Conservation (phyloP, 2,888 invertebrate species). For the Taenaris catops region DNA sequence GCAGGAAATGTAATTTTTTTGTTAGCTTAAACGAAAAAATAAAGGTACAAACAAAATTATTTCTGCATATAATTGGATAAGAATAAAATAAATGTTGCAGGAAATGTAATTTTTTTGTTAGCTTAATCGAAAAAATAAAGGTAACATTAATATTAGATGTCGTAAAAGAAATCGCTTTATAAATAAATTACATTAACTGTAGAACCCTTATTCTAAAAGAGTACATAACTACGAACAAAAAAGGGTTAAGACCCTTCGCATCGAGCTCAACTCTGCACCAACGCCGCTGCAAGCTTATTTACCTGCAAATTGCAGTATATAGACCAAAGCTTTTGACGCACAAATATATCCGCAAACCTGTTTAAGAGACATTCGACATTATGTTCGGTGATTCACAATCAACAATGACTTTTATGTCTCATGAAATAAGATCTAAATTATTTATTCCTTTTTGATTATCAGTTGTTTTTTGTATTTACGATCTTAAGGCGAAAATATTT, state of each 20-base stretch:
- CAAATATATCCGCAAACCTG: conserved; percentile 28
- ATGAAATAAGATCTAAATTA: conserved; percentile 9
- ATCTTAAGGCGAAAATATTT: conserved; percentile 2
- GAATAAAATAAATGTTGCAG: no score
- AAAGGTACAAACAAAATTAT: no score
- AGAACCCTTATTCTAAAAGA: conserved; percentile 16
- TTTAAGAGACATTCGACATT: conserved; percentile 15
- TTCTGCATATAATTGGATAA: no score
- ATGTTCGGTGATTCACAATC: conserved; percentile 4
- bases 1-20: no score
- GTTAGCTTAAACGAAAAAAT: no score
- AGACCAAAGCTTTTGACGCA: conserved; percentile 28
- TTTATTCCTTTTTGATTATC: no score
- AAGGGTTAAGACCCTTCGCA: conserved; percentile 57
- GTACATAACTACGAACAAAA: conserved; percentile 20
- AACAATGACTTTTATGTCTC: conserved; percentile 14
- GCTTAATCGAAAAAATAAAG: no score
- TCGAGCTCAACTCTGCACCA: conserved; percentile 57
- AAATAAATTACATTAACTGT: no score
- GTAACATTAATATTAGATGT: no score
- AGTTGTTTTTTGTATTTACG: neutral
- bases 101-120: no score
- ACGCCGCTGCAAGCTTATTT: conserved; percentile 44
- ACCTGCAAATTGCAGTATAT: conserved; percentile 25
- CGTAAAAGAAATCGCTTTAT: no score